A percentile compares a stretch with the other conserved stretches of the same genome.
Conservation (phyloP, 2,888 invertebrate species). For the Thumatha senex region DNA sequence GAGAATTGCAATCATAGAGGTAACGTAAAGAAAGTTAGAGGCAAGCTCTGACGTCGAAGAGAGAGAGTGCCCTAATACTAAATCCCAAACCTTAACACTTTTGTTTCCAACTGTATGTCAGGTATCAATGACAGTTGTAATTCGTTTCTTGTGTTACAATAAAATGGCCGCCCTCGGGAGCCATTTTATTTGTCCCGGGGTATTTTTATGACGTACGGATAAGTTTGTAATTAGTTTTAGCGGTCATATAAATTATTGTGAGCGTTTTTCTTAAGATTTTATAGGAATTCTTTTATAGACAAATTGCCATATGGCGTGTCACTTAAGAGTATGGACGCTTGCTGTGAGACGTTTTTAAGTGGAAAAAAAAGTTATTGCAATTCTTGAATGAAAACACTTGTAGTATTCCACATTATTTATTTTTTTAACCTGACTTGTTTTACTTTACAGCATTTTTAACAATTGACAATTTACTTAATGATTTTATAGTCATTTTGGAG, state of each 20-base stretch:
- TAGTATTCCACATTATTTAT: too few relatives aligned
- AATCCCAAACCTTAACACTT: conserved; percentile 3
- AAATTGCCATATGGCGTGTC: not conserved
- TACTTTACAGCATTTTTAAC: too few relatives aligned
- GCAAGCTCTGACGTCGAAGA: too few relatives aligned
- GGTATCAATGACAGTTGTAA: conserved; percentile 37
- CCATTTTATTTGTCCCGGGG: conserved; percentile 13
- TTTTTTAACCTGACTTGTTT: too few relatives aligned
- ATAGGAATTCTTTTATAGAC: not conserved
- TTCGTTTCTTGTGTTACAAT: conserved; percentile 21
- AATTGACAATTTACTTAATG: too few relatives aligned
- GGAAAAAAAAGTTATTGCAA: not conserved
- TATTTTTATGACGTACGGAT: conserved; percentile 5
- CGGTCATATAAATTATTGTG: not conserved
- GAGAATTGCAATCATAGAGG: too few relatives aligned
- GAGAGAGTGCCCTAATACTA: too few relatives aligned
- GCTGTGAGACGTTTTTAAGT: not conserved
- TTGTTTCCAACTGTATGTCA: conserved; percentile 29
- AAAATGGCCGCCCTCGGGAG: conserved; percentile 17
- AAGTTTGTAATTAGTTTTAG: conserved; percentile 8
- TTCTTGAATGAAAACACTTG: too few relatives aligned
- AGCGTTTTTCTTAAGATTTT: not conserved
- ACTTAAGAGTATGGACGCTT: not conserved
- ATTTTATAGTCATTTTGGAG: too few relatives aligned
- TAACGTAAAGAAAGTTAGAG: too few relatives aligned